phyloP scores from a whole-genome alignment of 2,888 invertebrate genomes.

The Aelia acuminata region DNA sequence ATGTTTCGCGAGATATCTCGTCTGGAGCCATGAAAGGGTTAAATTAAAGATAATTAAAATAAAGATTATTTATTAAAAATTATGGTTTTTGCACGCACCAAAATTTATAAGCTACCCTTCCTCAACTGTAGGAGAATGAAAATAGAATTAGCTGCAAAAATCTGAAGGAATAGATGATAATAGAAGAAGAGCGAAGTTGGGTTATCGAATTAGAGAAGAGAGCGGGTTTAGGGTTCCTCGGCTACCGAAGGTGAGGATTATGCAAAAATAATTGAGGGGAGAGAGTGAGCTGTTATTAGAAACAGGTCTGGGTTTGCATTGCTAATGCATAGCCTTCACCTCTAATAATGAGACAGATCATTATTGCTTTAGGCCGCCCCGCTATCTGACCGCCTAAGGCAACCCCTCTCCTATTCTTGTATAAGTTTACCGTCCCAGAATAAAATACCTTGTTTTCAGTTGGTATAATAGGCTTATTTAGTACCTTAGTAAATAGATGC shows the following conservation, averaged over 20 bases:
- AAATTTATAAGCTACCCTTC: too few species aligned
- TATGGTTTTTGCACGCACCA: too few species aligned
- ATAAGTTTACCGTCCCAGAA: neutral
- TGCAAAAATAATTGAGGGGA: slow-evolving; percentile 43
- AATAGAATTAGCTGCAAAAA: neutral
- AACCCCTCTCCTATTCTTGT: neutral
- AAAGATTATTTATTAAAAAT: too few species aligned
- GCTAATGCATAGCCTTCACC: slow-evolving; percentile 38
- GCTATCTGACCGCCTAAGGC: neutral
- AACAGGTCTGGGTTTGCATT: slow-evolving; percentile 40
- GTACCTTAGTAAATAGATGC: neutral
- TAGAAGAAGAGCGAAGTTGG: neutral
- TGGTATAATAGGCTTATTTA: neutral
- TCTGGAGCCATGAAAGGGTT: too few species aligned
- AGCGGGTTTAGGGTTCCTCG: slow-evolving; percentile 26
- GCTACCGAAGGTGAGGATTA: slow-evolving; percentile 29
- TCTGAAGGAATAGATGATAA: slow-evolving; percentile 11
- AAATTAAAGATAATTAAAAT: too few species aligned
- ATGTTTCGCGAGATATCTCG: too few species aligned
- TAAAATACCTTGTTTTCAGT: neutral
- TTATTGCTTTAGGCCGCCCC: slow-evolving; percentile 43
- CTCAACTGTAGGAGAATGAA: neutral
- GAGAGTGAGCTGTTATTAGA: slow-evolving; percentile 8
- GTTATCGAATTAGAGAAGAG: slow-evolving; percentile 35
- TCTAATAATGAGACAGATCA: slow-evolving; percentile 45